Evolutionary conservation across 2,797 vertebrate genomes (phyloP), one percentile per base, ranked within the genome.

Genomic region (Sebastes flavidus): DNA sequence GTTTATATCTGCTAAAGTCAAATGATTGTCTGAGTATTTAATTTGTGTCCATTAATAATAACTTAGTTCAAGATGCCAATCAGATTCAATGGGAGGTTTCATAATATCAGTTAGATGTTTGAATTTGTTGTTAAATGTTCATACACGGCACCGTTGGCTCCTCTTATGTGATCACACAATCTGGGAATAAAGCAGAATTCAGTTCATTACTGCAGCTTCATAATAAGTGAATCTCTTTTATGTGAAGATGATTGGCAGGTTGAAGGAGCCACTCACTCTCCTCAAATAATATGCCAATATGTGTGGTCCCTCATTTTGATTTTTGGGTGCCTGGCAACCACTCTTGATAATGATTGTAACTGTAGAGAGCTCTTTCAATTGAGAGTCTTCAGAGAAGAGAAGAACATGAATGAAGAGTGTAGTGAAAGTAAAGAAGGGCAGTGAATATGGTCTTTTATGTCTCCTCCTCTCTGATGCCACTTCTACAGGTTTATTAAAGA

Each of bases 221-320:
- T 49, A n/a, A 25, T 42, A 9, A 42, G 0, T 56, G 6, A 55
- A 25, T 42, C 2, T 61, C 18, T 59, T 58, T 7, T 13, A 52
- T n/a, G 32, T 58, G 16, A n/a, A 55, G 34, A 24, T 49, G 68
- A 72, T 61, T 27, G 32, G 29, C 36, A 22, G 34, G 36, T 54
- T 58, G 12, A 52, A 65, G 54, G 38, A 46, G 46, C 29, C 20
- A 2, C 52, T 61, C 29, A 1, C 9, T 20, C 32, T 71, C 16
- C 49, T 25, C 38, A 24, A 24, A 24, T 24, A 24, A 24, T 24
- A 24, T 7, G 3, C 1, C 69, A 1, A 8, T 54, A 13, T 62
- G 74, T 84, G 74, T 11, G 36, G 74, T 61, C 60, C 60, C 60
- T 27, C 52, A 7, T 12, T 62, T 52, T 27, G 38, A 70, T 71